A percentile compares a stretch with the other conserved stretches of the same genome.
Conservation (phyloP, 2,888 invertebrate species). For the Meiosimyza platycephala region DNA sequence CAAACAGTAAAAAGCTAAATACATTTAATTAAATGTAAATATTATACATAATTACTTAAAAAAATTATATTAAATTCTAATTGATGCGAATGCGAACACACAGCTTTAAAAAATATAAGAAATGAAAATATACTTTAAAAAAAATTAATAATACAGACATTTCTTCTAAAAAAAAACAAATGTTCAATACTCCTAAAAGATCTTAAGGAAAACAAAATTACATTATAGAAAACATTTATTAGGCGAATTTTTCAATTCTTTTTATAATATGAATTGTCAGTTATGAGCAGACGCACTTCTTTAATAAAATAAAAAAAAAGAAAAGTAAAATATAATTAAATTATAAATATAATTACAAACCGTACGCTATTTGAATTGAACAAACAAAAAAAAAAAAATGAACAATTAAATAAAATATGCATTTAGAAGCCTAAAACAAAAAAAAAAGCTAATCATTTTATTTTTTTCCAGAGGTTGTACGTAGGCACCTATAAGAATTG, state of each 20-base stretch:
- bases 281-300: conserved; percentile 18
- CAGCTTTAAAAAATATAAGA: conserved; percentile 7
- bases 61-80: conserved; percentile 50
- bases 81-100: conserved; percentile 54
- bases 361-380: conserved; percentile 25
- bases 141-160: background rate
- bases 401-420: conserved; percentile 55
- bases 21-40: conserved; percentile 38
- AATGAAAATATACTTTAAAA: background rate
- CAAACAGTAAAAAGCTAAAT: conserved; percentile 30
- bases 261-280: conserved; percentile 25
- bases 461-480: background rate
- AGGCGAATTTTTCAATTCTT: conserved; percentile 26
- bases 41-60: conserved; percentile 14
- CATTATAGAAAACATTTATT: conserved; percentile 4
- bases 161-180: background rate
- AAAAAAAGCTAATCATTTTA: background rate
- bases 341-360: conserved; percentile 30
- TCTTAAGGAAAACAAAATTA: conserved; percentile 20
- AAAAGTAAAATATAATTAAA: conserved; percentile 28
- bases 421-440: conserved; percentile 57
- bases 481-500: no score
- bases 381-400: conserved; percentile 11
- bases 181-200: conserved; percentile 23
- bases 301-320: conserved; percentile 34